Evolutionary conservation across 1,140 invertebrate genomes (phyloP).

Genomic region (Caenorhabditis elegans): WBcel235 BX284605.5:8205501-8206000

Average conservation of each 20-base stretch:
- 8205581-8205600: not conserved
- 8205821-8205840: constrained; percentile 20
- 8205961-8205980: no score
- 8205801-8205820: not conserved
- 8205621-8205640: not conserved
- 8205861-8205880: not conserved
- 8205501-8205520: not conserved
- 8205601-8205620: not conserved
- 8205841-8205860: constrained; percentile 5
- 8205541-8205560: constrained; percentile 23
- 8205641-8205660: not conserved
- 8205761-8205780: not conserved
- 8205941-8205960: not conserved
- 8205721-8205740: not conserved
- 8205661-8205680: constrained; percentile 17
- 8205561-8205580: not conserved
- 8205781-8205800: not conserved
- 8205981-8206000: no score
- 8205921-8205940: not conserved
- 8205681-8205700: not conserved
- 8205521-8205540: constrained; percentile 35
- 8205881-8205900: not conserved
- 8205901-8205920: not conserved
- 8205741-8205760: constrained; percentile 18
- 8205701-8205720: constrained; percentile 3